A percentile compares a stretch with the other conserved stretches of the same genome.
Conservation (phyloP, 2,888 invertebrate genomes). For the Clepsis dumicolana region DNA sequence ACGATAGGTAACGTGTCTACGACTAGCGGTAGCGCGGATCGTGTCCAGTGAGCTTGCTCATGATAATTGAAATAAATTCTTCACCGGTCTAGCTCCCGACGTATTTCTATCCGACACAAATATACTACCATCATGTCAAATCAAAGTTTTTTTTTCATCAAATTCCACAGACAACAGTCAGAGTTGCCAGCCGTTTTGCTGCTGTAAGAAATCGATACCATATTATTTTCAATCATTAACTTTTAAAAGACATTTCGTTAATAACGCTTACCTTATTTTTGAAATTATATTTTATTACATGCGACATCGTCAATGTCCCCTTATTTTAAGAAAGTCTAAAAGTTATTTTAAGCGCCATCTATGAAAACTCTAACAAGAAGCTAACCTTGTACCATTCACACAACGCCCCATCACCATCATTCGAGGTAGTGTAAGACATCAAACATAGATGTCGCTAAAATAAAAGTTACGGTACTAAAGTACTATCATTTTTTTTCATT, state of each 20-base stretch:
- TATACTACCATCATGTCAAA: slow-evolving; percentile 70
- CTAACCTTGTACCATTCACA: not conserved
- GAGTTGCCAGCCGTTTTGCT: slow-evolving; percentile 30
- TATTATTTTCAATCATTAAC: not conserved
- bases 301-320: no score
- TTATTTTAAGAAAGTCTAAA: not conserved
- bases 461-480: no score
- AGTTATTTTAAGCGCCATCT: slow-evolving; percentile 31
- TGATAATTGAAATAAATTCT: slow-evolving; percentile 82
- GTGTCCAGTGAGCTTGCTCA: slow-evolving; percentile 73
- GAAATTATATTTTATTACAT: not conserved
- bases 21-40: slow-evolving; percentile 68
- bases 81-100: slow-evolving; percentile 78
- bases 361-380: not conserved
- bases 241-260: not conserved
- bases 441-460: slow-evolving; percentile 15
- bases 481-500: no score
- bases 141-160: slow-evolving; percentile 38
- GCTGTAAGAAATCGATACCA: slow-evolving; percentile 32
- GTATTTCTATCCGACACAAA: slow-evolving; percentile 81
- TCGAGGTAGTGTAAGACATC: not conserved
- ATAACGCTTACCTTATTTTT: no score
- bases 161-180: slow-evolving; percentile 37
- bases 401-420: not conserved
- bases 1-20: slow-evolving; percentile 68